Evolutionary conservation across 1,140 invertebrate genomes (phyloP), one percentile per base, ranked within the genome.

Genomic region (Parapsyche elsis): DNA sequence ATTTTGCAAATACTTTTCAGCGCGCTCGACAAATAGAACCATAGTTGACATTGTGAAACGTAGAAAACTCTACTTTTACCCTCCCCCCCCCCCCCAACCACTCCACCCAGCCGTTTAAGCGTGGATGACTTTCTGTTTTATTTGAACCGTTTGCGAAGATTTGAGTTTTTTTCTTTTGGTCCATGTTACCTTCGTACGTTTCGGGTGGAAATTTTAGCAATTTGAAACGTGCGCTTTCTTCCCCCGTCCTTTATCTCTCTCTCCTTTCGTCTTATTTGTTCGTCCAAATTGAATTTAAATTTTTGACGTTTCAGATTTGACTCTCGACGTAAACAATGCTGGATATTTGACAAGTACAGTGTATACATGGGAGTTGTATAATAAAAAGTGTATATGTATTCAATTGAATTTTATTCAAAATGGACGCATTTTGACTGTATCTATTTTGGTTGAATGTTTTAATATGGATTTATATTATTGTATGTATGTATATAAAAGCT

Each of bases 241-340:
- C 4, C 59, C 61, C 38, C 59, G 71, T 53, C 80, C 73, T 76
- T 71, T n/a, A n/a, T n/a, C 49, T 80, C 30, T 26, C 30, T 70
- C 53, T 67, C 71, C 74, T 73, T 44, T 19, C 46, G 57, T 83
- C 78, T 81, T 81, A 83, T 81, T 81, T 83, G 82, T 83, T 81
- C 78, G 70, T 67, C 80, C 78, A 80, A 83, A 83, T 83, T 83
- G 82, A 83, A 83, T 83, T 81, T 81, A 78, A 83, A 80, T 83
- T 83, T 83, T 83, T 81, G 46, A 57, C 75, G 75, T 77, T 77
- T 53, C 7, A 45, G n/a, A 45, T 74, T 44, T 76, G 19, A 57
- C 45, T 10, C 14, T 19, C 46, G 1, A 49, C 5, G 49, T 75
- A 59, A 75, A 59, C 38, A 46, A 19, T 38, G 21, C 16, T 14